Base-by-base conservation (phyloP, 2,888 invertebrate genomes). In the Patella pellucida region DNA sequence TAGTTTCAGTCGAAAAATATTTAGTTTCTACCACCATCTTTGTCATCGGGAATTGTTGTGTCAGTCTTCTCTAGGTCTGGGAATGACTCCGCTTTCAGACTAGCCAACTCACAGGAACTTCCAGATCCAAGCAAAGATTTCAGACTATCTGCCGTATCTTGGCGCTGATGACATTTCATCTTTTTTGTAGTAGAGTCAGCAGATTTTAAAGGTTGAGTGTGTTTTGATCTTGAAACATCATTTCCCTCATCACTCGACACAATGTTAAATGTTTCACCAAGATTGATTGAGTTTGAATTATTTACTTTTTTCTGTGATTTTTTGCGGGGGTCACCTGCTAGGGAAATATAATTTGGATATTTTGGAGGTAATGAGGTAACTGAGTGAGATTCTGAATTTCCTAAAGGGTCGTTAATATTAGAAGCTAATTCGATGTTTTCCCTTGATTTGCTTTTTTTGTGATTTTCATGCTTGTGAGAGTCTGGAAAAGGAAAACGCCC, bases 21-120 rank as follows among this genome's bases (percentile, higher is more conserved):
- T 9, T 41, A 41, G 41, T 41, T 41, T 41, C 41, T 41, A 41
- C 41, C 41, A 41, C 9, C 41, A 41, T 41, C 41, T 41, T 41
- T 41, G 41, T 41, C 41, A 9, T 41, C 1, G 9, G 41, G 41
- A 7, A 9, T 41, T 41, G 41, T 9, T 41, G 41, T 7, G 41
- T 41, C 41, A 9, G 41, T 41, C 41, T 41, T 41, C 41, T 41
- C 41, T 41, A 41, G 41, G 41, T 41, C 41, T 41, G 62, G 62
- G 19, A 62, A 62, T 23, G 56, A 51, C n/a, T 74, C 74, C 27
- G 67, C 54, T 56, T 78, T 76, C 73, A 78, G n/a, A 23, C 52
- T 54, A n/a, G 74, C 51, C n/a, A 78, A 68, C 54, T 78, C 78
- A 12, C 69, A 56, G 16, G 78, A 78, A 75, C 78, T 78, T 50